Conservation (phyloP, 2,888 invertebrate species). For the Resseliella maxima region DNA sequence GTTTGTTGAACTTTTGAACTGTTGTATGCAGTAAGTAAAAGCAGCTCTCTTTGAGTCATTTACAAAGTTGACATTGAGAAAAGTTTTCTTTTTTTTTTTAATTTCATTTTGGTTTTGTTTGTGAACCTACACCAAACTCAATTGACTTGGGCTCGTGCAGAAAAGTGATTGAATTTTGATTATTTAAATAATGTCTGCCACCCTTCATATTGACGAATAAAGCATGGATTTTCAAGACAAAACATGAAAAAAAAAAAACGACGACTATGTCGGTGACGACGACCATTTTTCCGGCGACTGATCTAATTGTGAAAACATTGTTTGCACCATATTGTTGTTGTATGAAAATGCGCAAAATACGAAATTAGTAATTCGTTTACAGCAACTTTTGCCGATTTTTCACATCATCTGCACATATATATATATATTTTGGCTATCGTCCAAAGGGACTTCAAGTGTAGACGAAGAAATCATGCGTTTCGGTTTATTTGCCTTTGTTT, state of each 20-base stretch:
- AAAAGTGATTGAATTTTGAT: no score
- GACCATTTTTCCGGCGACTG: background rate
- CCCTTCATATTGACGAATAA: no score
- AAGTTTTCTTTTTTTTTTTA: no score
- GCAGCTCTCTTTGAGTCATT: no score
- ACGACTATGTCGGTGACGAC: no score
- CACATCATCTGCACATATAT: background rate
- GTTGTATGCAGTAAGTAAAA: no score
- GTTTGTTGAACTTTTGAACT: background rate
- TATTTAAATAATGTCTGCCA: no score
- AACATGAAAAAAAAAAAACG: background rate
- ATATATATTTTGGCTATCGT: background rate
- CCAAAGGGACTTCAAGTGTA: constrained; percentile 26
- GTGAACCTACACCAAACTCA: no score
- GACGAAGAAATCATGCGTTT: constrained; percentile 22
- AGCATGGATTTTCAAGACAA: background rate
- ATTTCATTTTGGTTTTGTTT: no score
- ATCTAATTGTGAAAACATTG: background rate
- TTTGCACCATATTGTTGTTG: background rate
- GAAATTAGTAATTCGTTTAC: background rate
- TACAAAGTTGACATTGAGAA: no score
- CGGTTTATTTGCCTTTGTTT: constrained; percentile 42
- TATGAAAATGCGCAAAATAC: no score
- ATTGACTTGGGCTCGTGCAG: no score
- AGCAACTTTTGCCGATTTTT: background rate